phyloP scores from a whole-genome alignment of 2,797 vertebrate species.

The Podarcis lilfordi region DNA sequence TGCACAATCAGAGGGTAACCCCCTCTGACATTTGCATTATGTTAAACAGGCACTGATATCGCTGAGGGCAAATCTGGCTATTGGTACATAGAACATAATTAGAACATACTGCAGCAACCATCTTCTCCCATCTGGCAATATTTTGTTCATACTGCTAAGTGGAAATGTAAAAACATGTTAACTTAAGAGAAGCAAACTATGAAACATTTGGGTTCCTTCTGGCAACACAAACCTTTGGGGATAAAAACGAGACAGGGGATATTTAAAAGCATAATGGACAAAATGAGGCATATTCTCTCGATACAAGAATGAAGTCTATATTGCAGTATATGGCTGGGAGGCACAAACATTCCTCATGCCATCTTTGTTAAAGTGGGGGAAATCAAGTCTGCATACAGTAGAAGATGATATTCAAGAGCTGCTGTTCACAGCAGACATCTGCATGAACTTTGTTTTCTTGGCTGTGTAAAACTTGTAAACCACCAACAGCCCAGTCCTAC shows the following conservation, averaged over 20 bases:
- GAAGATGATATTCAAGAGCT: neutral
- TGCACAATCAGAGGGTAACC: neutral
- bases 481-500: too few species aligned
- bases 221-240: neutral
- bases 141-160: conserved; percentile 3
- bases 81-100: neutral
- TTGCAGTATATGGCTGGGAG: neutral
- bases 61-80: neutral
- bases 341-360: neutral
- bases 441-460: neutral
- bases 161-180: conserved; percentile 9
- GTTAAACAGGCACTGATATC: neutral
- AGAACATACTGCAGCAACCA: neutral
- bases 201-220: conserved; percentile 16
- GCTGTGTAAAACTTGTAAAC: too few species aligned
- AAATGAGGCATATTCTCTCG: neutral
- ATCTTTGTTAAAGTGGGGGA: neutral
- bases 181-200: neutral
- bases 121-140: conserved; percentile 13
- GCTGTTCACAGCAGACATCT: neutral
- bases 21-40: neutral
- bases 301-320: neutral
- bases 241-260: conserved; percentile 8
- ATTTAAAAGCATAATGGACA: conserved; percentile 7
- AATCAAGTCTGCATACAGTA: neutral